Evolutionary conservation across 2,888 invertebrate species (phyloP), one percentile per base, ranked within the genome.

Genomic region (Plebejus melissa): DNA sequence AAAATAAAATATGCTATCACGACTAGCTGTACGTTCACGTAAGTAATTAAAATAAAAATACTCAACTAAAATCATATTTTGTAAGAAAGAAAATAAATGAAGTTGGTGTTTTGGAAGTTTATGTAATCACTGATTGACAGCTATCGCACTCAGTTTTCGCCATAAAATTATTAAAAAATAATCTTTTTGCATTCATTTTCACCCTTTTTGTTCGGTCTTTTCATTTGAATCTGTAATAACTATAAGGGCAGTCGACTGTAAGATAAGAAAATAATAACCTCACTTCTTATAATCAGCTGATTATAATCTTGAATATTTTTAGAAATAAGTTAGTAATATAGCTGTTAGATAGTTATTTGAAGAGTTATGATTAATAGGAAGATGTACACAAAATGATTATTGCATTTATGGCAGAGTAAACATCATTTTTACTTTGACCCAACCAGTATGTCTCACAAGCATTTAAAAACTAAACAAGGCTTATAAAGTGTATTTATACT

Each of bases 11-110:
- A 96, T 96, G 96, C 90, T 96, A 87, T 96, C 96, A 82, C 95
- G 96, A 85, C 94, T 95, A 87, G 94, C 95, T 89, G 93, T 95
- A 89, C 94, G 95, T 88, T 94, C 95, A 94, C 95, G 96, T 96
- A 94, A 88, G 90, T 38, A 50, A 76, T 74, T 74, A 28, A 57
- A 74, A 3, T 9, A 50, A 54, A 6, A 16, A 58, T 38, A 36
- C 71, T 13, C 9, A 13, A 11, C n/a, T 6, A 28, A 69, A 16
- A 50, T 36, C 36, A 69, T 32, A 11, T 74, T 65, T 13, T 41
- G 32, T 41, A 60, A 32, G 38, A 38, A 74, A 32, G 36, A 50
- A 28, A 77, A 46, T 32, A 11, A 54, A 22, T 60, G 36, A 46
- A 28, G n/a, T 57, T 69, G 70, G 69, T 71, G 70, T 71, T 60